A percentile compares a stretch with the other conserved stretches of the same genome.
Conservation (phyloP, 2,797 vertebrate genomes). For the Morelia viridis region DNA sequence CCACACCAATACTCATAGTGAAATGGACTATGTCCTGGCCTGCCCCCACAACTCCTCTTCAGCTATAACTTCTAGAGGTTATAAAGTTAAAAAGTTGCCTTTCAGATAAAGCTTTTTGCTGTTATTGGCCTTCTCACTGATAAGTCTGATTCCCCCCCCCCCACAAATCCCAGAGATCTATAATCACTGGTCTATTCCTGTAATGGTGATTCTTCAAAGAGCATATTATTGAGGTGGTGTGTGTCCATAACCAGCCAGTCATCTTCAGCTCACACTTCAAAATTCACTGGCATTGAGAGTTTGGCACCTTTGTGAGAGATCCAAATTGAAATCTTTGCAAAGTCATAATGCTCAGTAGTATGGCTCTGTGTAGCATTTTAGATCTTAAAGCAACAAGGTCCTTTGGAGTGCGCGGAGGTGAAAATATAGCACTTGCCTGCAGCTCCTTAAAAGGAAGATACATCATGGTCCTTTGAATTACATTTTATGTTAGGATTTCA, state of each 20-base stretch:
- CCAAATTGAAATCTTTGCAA: not conserved
- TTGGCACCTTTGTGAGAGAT: not conserved
- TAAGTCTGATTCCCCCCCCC: not conserved
- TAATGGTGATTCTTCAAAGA: not conserved
- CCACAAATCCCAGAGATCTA: not conserved
- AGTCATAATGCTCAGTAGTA: not conserved
- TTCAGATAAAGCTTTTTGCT: not conserved
- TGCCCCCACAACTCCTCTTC: not conserved
- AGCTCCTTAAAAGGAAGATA: not conserved
- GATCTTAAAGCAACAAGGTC: not conserved
- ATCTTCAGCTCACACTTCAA: not conserved
- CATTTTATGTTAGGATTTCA: rapidly evolving
- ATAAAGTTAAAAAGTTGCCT: not conserved
- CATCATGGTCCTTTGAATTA: not conserved
- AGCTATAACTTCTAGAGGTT: not conserved
- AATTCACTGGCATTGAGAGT: not conserved
- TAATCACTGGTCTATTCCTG: not conserved
- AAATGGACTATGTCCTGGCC: no score
- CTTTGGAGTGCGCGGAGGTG: not conserved
- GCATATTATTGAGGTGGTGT: not conserved
- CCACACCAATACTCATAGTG: not conserved
- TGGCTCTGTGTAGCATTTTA: not conserved
- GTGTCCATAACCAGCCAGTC: no score
- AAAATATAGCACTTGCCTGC: not conserved
- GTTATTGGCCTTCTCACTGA: not conserved